Conservation (phyloP, 2,113 vertebrate genomes). For the Albula goreensis region DNA sequence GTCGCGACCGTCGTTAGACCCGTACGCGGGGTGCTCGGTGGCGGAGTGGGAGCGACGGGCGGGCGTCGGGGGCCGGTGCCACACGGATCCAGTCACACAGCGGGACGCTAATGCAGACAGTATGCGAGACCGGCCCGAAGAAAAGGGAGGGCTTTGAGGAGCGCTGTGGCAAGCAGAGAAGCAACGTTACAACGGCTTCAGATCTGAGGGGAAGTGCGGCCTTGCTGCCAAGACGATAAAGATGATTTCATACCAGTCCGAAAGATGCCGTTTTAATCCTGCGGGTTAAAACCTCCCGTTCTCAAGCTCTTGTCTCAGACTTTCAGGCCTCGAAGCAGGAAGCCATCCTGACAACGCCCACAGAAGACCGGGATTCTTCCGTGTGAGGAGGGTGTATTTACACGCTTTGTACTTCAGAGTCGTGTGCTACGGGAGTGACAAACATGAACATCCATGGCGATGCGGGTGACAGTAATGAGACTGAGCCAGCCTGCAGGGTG, state of each 20-base stretch:
- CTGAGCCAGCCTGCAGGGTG: constrained; percentile 69
- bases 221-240: not conserved
- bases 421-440: not conserved
- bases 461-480: constrained; percentile 74
- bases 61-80: not conserved
- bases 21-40: not conserved
- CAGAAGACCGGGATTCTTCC: not conserved
- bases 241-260: not conserved
- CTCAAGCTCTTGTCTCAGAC: not conserved
- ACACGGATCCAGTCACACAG: not conserved
- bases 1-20: not conserved
- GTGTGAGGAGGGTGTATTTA: not conserved
- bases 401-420: not conserved
- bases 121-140: not conserved
- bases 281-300: not conserved
- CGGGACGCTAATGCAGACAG: not conserved
- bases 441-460: constrained; percentile 75
- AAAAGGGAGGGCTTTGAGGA: not conserved
- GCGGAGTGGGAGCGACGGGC: not conserved
- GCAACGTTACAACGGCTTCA: not conserved
- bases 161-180: not conserved
- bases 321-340: not conserved
- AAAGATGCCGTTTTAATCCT: not conserved
- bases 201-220: not conserved
- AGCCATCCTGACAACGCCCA: not conserved